Percentiles rank a stretch among this genome's conserved stretches.
Conservation (phyloP, 2,797 vertebrate genomes). For the Adelosebastes latens region DNA sequence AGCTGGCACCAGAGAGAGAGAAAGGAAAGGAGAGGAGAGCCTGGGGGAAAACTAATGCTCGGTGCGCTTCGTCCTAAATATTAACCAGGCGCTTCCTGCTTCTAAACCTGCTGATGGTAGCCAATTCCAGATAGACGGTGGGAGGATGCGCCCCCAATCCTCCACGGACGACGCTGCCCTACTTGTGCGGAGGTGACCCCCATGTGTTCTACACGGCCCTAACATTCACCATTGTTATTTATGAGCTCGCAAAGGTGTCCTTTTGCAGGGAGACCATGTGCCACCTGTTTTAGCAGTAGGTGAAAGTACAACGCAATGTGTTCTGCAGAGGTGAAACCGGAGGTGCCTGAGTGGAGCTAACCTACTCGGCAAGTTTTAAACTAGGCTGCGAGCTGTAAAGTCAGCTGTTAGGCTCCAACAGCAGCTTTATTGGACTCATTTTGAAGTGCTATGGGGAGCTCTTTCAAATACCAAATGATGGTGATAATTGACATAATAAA, state of each 20-base stretch:
- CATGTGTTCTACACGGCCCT: slow-evolving; percentile 71
- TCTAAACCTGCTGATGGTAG: slow-evolving; percentile 75
- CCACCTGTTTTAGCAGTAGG: slow-evolving; percentile 72
- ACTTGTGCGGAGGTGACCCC: slow-evolving; percentile 80
- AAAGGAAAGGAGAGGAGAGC: slow-evolving; percentile 53
- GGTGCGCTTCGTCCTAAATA: slow-evolving; percentile 69
- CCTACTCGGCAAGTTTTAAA: slow-evolving; percentile 43
- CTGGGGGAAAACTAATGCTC: slow-evolving; percentile 71
- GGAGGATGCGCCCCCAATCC: slow-evolving; percentile 69
- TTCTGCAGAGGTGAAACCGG: slow-evolving; percentile 47
- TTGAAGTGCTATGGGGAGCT: not conserved
- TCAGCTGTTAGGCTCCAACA: not conserved
- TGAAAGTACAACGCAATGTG: slow-evolving; percentile 39
- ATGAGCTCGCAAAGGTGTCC: slow-evolving; percentile 76
- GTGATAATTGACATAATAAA: not conserved
- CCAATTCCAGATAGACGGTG: slow-evolving; percentile 56
- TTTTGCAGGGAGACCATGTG: slow-evolving; percentile 52
- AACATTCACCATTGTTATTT: slow-evolving; percentile 78
- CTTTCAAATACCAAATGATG: not conserved
- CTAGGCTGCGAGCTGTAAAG: slow-evolving; percentile 17
- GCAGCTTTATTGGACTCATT: not conserved
- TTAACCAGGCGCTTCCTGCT: slow-evolving; percentile 64
- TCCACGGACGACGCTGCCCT: slow-evolving; percentile 71
- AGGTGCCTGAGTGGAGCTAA: slow-evolving; percentile 6
- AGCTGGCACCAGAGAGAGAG: slow-evolving; percentile 46